phyloP scores from a whole-genome alignment of 2,113 vertebrate genomes.

The Telmatochromis brichardi region DNA sequence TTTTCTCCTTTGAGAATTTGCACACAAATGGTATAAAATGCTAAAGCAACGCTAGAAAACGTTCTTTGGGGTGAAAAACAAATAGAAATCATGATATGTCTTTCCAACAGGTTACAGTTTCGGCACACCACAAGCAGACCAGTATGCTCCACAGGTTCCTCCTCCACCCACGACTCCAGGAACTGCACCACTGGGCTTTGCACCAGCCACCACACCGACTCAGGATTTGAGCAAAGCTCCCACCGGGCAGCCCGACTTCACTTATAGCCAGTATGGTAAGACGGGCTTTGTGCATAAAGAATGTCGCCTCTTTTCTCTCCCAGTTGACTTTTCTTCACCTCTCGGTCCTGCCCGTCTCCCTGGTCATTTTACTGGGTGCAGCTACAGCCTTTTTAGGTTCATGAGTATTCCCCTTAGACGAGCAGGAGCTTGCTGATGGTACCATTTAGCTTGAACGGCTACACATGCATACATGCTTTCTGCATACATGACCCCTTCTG shows the following conservation, averaged over 20 bases:
- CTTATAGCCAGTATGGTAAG: slow-evolving; percentile 98
- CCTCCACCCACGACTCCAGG: slow-evolving; percentile 92
- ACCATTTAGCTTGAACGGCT: slow-evolving; percentile 55
- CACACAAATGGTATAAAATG: background rate
- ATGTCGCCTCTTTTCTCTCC: slow-evolving; percentile 21
- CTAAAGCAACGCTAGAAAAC: background rate
- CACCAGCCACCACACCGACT: slow-evolving; percentile 92
- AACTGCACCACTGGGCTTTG: slow-evolving; percentile 86
- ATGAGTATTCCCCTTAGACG: slow-evolving; percentile 12
- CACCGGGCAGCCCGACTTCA: slow-evolving; percentile 90
- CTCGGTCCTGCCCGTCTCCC: background rate
- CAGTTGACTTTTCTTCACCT: background rate
- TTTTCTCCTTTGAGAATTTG: background rate
- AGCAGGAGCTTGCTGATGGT: slow-evolving; percentile 50
- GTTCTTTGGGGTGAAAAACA: background rate
- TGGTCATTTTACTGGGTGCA: background rate
- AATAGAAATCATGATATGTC: background rate
- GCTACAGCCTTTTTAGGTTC: slow-evolving; percentile 20
- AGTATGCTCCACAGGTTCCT: slow-evolving; percentile 90
- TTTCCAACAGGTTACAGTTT: slow-evolving; percentile 86
- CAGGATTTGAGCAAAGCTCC: slow-evolving; percentile 98
- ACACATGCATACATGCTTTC: slow-evolving; percentile 56
- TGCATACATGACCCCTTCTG: slow-evolving; percentile 39
- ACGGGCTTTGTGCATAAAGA: slow-evolving; percentile 29
- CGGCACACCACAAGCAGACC: slow-evolving; percentile 90